phyloP scores from a whole-genome alignment of 2,797 vertebrate genomes.

The Balearica regulorum region DNA sequence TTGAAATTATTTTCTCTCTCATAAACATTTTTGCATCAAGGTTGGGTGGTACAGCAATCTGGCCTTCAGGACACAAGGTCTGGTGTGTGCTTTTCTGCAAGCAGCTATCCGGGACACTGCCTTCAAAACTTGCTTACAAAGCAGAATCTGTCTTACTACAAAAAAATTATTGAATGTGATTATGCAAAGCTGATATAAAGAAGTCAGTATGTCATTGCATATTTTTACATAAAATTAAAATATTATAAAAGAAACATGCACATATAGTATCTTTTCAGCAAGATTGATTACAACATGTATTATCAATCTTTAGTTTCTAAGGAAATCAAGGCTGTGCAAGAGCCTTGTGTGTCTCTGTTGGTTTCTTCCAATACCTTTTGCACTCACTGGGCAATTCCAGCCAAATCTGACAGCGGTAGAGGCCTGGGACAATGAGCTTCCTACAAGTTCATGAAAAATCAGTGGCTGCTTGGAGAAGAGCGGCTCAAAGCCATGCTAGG shows the following conservation, averaged over 20 bases:
- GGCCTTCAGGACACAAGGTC: not conserved
- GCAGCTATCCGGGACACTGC: not conserved
- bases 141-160: not conserved
- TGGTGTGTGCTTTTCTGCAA: not conserved
- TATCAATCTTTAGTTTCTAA: not conserved
- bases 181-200: not conserved
- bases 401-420: not conserved
- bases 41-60: not conserved
- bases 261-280: not conserved
- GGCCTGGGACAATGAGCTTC: not conserved
- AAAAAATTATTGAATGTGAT: not conserved
- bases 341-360: not conserved
- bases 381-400: not conserved
- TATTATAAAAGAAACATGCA: not conserved
- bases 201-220: not conserved
- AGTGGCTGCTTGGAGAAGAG: not conserved
- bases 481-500: rapidly evolving
- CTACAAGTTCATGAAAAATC: not conserved
- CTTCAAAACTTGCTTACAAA: not conserved
- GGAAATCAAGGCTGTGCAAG: not conserved
- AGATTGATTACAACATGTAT: not conserved
- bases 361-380: not conserved
- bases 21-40: not conserved
- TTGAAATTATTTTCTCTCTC: not conserved
- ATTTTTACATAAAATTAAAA: slow-evolving; percentile 27